A percentile compares a stretch with the other conserved stretches of the same genome.
Conservation (phyloP, 35 echinoderm and acorn worm species). For the Acanthaster planci region DNA sequence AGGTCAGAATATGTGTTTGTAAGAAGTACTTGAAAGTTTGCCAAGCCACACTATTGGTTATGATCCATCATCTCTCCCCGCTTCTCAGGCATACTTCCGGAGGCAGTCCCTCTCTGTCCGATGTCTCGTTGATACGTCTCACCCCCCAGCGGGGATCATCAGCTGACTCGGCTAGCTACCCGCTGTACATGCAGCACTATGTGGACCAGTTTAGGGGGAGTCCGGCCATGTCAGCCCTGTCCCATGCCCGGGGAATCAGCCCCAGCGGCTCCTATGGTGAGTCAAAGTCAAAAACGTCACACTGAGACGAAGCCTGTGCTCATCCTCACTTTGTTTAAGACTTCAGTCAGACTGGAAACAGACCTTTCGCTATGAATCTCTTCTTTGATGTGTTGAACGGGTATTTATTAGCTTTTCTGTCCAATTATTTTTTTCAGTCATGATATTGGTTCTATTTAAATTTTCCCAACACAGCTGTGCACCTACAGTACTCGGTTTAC, state of each 20-base stretch:
- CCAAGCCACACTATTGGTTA: background rate
- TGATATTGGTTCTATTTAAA: no score
- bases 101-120: slow-evolving; percentile 89
- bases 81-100: slow-evolving; percentile 72
- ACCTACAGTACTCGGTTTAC: no score
- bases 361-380: no score
- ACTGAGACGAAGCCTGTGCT: no score
- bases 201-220: slow-evolving; percentile 79
- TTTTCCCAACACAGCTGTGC: no score
- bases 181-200: slow-evolving; percentile 79
- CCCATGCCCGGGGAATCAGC: slow-evolving; percentile 92
- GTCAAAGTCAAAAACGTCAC: no score
- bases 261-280: slow-evolving; percentile 48
- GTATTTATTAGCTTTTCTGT: no score
- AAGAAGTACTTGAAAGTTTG: background rate
- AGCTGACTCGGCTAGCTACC: slow-evolving; percentile 74
- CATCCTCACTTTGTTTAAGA: no score
- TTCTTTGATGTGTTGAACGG: no score
- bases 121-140: slow-evolving; percentile 85
- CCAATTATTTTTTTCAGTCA: no score
- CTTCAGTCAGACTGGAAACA: no score
- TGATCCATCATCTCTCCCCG: background rate
- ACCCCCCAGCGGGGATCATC: slow-evolving; percentile 61
- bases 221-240: slow-evolving; percentile 83
- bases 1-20: no score